Conservation (phyloP, 2,113 vertebrate genomes). For the Albula glossodonta region DNA sequence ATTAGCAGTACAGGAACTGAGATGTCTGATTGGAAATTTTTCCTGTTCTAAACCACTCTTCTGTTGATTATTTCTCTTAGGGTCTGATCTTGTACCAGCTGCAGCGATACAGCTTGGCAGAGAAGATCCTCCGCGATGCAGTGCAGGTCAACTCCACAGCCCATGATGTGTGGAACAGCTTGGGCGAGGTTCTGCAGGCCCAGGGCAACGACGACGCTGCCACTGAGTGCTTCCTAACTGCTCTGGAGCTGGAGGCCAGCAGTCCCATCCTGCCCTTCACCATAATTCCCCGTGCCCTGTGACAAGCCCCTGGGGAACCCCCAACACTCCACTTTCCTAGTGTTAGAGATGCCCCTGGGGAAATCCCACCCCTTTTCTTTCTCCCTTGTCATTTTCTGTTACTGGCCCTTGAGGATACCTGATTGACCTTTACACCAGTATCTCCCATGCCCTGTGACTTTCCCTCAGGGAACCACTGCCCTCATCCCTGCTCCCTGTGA, state of each 20-base stretch:
- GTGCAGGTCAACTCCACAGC: constrained; percentile 97
- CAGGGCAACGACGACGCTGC: constrained; percentile 91
- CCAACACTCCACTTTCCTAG: too few relatives aligned
- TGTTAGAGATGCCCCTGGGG: too few relatives aligned
- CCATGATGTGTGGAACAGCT: constrained; percentile 95
- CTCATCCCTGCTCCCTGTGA: neutral
- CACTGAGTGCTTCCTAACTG: constrained; percentile 93
- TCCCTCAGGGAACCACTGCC: neutral
- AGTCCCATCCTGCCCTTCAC: constrained; percentile 95
- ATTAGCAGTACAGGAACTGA: neutral
- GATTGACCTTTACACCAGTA: constrained; percentile 3
- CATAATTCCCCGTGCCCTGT: constrained; percentile 91
- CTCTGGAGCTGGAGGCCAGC: constrained; percentile 96
- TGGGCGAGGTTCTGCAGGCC: constrained; percentile 94
- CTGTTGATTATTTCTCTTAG: constrained; percentile 59
- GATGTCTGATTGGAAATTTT: neutral
- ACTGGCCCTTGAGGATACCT: neutral
- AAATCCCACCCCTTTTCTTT: neutral
- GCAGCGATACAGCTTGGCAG: constrained; percentile 88
- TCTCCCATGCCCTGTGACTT: neutral
- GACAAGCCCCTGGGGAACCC: constrained; percentile 49
- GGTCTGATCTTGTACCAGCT: constrained; percentile 94
- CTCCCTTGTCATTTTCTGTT: neutral
- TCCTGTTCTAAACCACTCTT: constrained; percentile 20
- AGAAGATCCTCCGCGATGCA: constrained; percentile 92